phyloP scores from a whole-genome alignment of 2,888 invertebrate species.

The Tubiluchus corallicola region DNA sequence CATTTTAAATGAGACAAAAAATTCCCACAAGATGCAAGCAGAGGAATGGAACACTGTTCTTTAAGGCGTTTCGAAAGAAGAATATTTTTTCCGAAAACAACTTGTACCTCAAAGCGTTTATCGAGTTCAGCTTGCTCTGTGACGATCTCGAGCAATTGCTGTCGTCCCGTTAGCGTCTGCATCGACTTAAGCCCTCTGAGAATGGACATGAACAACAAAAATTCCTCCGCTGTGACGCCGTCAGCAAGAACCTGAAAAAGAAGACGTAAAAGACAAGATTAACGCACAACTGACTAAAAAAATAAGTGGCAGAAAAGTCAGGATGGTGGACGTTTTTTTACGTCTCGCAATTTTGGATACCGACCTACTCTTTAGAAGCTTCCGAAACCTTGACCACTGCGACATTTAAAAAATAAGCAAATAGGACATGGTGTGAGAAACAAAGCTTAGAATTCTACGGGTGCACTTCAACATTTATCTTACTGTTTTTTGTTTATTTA shows the following conservation, averaged over 20 bases:
- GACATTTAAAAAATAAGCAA: no score
- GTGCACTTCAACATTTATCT: no score
- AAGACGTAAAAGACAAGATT: conserved; percentile 9
- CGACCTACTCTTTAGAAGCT: no score
- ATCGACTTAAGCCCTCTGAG: conserved; percentile 60
- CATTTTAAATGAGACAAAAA: neutral
- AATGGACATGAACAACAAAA: conserved; percentile 68
- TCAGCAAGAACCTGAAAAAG: conserved; percentile 25
- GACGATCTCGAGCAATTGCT: conserved; percentile 65
- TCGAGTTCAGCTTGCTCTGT: conserved; percentile 68
- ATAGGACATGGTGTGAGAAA: no score
- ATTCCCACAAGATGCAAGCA: conserved; percentile 4
- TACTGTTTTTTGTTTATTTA: no score
- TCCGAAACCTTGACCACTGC: no score
- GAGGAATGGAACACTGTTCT: neutral
- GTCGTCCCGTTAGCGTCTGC: conserved; percentile 61
- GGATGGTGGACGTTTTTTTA: no score
- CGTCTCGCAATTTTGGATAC: no score
- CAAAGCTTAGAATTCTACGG: no score
- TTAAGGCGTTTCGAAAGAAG: no score
- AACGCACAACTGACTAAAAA: conserved; percentile 28
- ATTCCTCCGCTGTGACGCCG: conserved; percentile 77
- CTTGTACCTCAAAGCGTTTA: conserved; percentile 28
- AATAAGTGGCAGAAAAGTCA: no score
- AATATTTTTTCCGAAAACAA: no score